phyloP scores from a whole-genome alignment of 2,113 vertebrate genomes.

The Cathartes aura region DNA sequence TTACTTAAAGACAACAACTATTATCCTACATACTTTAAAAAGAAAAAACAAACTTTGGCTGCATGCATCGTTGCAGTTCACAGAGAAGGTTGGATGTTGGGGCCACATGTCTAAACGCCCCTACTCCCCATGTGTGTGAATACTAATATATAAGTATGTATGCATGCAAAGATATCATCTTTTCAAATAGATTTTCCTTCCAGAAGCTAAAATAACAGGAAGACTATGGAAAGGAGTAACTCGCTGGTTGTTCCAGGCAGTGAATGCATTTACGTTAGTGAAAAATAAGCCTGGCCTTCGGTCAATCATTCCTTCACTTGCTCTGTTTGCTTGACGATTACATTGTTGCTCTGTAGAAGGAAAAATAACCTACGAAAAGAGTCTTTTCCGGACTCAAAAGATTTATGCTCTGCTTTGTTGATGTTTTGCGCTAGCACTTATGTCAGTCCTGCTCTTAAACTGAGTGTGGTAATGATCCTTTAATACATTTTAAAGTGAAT shows the following conservation, averaged over 20 bases:
- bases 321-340: constrained; percentile 37
- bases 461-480: background rate
- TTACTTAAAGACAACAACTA: background rate
- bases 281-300: constrained; percentile 9
- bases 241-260: background rate
- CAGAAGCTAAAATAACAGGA: constrained; percentile 37
- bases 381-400: background rate
- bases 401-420: constrained; percentile 44
- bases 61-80: background rate
- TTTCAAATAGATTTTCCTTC: background rate
- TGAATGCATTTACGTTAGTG: background rate
- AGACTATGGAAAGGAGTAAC: background rate
- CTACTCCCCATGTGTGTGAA: background rate
- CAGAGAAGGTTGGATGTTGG: background rate
- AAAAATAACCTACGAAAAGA: constrained; percentile 6
- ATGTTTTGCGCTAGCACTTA: constrained; percentile 21
- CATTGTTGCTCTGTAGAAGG: constrained; percentile 14
- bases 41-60: background rate
- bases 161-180: background rate
- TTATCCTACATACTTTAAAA: background rate
- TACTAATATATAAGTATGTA: background rate
- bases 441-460: constrained; percentile 23
- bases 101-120: background rate
- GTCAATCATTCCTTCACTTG: background rate
- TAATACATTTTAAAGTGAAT: background rate